Base-by-base conservation (phyloP, 2,888 invertebrate genomes). In the Ditula angustiorana region DNA sequence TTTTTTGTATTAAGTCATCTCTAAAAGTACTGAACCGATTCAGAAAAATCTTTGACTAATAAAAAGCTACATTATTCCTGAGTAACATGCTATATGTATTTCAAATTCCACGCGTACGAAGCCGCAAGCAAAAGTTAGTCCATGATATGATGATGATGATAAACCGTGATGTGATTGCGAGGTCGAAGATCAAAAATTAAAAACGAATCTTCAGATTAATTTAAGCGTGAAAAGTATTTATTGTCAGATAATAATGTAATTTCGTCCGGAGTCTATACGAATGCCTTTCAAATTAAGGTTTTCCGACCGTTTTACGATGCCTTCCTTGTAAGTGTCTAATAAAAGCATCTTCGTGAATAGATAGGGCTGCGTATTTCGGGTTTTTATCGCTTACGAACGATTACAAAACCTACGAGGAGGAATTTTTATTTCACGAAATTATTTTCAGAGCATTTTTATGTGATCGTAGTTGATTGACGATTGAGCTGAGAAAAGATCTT, bases 201-300 rank as follows among this genome's bases (percentile, higher is more conserved):
- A 37, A 26, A 24, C 19, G 21, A 49, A 62, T 55, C 37, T 21
- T 47, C 26, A 35, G 19, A 35, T 44, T 50, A 58, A 58, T 58
- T 52, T 23, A 44, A 33, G 16, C 41, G 23, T 30, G 30, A 21
- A 24, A 33, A 46, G 33, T n/a, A 28, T 53, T 41, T n/a, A 63
- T 63, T 44, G 46, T 35, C 47, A 28, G 47, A 56, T 52, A 56
- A 37, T 56, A 65, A 66, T 58, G 47, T 30, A 33, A 63, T 63
- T 50, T 61, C 28, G 33, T 56, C 56, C 19, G 56, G 19, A 44
- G 50, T 64, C 35, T 28, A 59, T 66, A 33, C 57, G 55, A 50
- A 59, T 66, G 56, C 55, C 61, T 52, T 66, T 59, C 59, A 62
- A 68, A 68, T 66, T 62, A 66, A 30, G 59, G 41, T 52, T 55